Percentiles rank a stretch among this genome's conserved stretches.
These are phyloP conservation scores for Phaonia tiefii DNA, from an alignment of 2,888 invertebrate genomes.

Conservation along the genomic window DNA sequence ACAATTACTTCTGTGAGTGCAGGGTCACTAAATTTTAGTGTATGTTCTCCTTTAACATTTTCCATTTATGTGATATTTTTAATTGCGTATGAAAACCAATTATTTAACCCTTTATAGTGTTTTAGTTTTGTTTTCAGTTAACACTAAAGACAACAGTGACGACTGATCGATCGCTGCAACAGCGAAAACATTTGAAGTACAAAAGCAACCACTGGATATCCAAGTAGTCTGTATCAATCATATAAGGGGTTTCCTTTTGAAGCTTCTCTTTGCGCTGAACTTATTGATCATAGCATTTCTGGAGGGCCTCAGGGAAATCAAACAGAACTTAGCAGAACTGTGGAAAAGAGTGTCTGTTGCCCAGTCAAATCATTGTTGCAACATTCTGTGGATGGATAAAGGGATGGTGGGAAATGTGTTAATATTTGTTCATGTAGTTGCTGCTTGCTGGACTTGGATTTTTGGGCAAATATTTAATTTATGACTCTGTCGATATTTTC, in stretches of 20 bases:
- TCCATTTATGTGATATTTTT: too few relatives aligned
- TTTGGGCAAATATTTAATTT: slow-evolving; percentile 77
- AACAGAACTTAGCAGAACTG: not conserved
- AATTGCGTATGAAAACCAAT: too few relatives aligned
- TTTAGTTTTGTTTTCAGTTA: slow-evolving; percentile 50
- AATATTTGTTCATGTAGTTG: slow-evolving; percentile 60
- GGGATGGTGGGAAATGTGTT: slow-evolving; percentile 53
- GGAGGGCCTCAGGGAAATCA: not conserved
- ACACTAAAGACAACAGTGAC: slow-evolving; percentile 71
- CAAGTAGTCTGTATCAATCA: not conserved
- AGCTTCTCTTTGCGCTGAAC: slow-evolving; percentile 8
- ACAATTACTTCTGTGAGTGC: too few relatives aligned
- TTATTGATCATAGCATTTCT: slow-evolving; percentile 31
- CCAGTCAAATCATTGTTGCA: slow-evolving; percentile 63
- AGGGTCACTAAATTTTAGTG: too few relatives aligned
- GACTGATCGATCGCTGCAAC: slow-evolving; percentile 74
- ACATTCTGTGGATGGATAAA: slow-evolving; percentile 34
- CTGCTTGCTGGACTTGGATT: slow-evolving; percentile 56
- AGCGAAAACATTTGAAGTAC: slow-evolving; percentile 17
- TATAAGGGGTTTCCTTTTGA: too few relatives aligned
- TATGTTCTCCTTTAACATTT: too few relatives aligned
- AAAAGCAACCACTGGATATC: slow-evolving; percentile 8
- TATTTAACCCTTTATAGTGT: slow-evolving; percentile 42
- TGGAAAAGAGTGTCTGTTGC: slow-evolving; percentile 46
- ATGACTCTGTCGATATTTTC: slow-evolving; percentile 77